Conservation (phyloP, 1,140 invertebrate genomes). For the Anadara kagoshimensis region DNA sequence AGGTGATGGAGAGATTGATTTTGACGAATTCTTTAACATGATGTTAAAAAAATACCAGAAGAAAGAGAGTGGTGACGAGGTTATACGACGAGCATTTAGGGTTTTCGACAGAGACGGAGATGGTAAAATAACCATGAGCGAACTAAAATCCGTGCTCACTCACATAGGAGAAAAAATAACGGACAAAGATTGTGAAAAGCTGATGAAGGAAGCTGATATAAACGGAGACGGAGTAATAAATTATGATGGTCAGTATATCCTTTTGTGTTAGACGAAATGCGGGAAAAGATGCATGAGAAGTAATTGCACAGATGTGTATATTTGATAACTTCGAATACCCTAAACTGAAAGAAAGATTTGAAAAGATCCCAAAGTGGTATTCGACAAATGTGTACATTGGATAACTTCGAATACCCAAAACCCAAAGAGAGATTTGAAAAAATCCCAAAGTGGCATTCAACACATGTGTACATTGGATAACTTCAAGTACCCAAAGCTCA, state of each 20-base stretch:
- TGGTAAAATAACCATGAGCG: conserved; percentile 78
- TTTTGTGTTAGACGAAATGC: too few species aligned
- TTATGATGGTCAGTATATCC: conserved; percentile 59
- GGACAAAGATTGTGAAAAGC: conserved; percentile 86
- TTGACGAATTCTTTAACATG: conserved; percentile 44
- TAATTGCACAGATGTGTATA: too few species aligned
- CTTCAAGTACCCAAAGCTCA: too few species aligned
- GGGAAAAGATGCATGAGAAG: too few species aligned
- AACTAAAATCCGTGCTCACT: conserved; percentile 38
- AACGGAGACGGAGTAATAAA: conserved; percentile 81
- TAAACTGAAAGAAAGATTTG: too few species aligned
- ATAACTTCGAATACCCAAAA: too few species aligned
- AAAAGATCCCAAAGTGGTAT: too few species aligned
- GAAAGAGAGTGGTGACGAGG: conserved; percentile 77
- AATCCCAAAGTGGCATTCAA: too few species aligned
- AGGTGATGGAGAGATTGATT: conserved; percentile 52
- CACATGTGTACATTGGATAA: too few species aligned
- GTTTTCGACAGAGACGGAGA: conserved; percentile 98
- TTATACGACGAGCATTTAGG: conserved; percentile 97
- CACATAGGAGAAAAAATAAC: conserved; percentile 17
- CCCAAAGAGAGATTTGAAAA: too few species aligned
- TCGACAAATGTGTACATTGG: too few species aligned
- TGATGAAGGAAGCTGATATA: conserved; percentile 92
- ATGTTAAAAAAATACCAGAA: conserved; percentile 21
- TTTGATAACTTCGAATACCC: too few species aligned